Percentiles rank a stretch among this genome's conserved stretches.
These are phyloP conservation scores for Stenolophus ochropezus DNA, from an alignment of 2,888 invertebrate genomes.

Conservation along the genomic window DNA sequence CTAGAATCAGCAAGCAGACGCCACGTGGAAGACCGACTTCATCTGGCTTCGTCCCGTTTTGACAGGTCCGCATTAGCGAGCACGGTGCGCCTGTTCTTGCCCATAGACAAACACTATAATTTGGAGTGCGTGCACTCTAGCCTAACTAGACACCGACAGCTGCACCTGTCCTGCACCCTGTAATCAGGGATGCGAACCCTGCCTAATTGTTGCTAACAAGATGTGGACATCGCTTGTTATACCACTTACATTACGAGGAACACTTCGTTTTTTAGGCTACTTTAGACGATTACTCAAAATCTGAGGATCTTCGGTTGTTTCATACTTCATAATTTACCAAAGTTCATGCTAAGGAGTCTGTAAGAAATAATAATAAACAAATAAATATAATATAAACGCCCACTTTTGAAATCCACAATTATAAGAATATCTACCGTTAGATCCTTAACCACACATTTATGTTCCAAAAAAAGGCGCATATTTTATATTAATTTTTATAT, in stretches of 20 bases:
- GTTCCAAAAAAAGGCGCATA: too few relatives aligned
- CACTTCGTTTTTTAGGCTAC: neutral
- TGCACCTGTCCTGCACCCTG: constrained; percentile 43
- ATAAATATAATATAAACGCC: too few relatives aligned
- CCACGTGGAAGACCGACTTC: too few relatives aligned
- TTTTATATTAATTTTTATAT: too few relatives aligned
- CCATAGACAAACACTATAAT: constrained; percentile 56
- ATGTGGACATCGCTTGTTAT: neutral
- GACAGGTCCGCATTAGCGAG: constrained; percentile 51
- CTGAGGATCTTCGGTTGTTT: too few relatives aligned
- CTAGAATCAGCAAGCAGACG: too few relatives aligned
- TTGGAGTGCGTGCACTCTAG: constrained; percentile 55
- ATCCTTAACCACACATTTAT: too few relatives aligned
- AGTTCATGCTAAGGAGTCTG: too few relatives aligned
- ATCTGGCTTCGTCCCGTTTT: constrained; percentile 36
- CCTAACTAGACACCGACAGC: constrained; percentile 49
- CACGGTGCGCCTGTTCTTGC: constrained; percentile 52
- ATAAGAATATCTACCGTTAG: too few relatives aligned
- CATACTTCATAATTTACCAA: too few relatives aligned
- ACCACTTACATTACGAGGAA: neutral
- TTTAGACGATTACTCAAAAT: neutral
- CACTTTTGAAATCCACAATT: too few relatives aligned
- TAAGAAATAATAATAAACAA: too few relatives aligned
- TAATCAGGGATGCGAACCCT: constrained; percentile 24
- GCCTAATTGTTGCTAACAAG: neutral